phyloP scores from a whole-genome alignment of 2,113 vertebrate species.

The Scytalopus superciliaris region DNA sequence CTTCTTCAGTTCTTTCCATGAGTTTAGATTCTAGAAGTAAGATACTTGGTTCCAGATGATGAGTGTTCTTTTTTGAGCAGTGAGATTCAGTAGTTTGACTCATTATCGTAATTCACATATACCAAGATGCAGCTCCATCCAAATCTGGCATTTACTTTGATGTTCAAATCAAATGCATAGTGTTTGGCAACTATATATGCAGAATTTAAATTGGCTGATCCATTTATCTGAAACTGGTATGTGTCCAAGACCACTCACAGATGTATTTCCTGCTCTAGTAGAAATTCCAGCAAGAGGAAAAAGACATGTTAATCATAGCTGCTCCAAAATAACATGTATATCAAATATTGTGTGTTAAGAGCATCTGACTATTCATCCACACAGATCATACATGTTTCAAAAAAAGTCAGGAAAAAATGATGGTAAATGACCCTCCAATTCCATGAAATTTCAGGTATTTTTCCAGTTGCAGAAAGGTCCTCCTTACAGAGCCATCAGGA shows the following conservation, averaged over 20 bases:
- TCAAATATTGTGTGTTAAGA: background rate
- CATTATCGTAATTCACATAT: conserved; percentile 24
- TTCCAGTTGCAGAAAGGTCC: background rate
- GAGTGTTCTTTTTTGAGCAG: conserved; percentile 38
- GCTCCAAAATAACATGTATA: background rate
- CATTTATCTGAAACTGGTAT: conserved; percentile 44
- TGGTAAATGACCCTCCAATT: background rate
- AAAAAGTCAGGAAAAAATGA: background rate
- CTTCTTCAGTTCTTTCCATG: background rate
- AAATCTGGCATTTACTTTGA: conserved; percentile 51
- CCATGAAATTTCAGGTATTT: background rate
- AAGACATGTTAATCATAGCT: background rate
- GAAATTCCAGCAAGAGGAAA: background rate
- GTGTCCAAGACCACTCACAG: conserved; percentile 31
- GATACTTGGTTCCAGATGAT: conserved; percentile 14
- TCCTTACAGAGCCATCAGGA: background rate
- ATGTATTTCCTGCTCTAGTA: conserved; percentile 14
- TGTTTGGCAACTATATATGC: conserved; percentile 48
- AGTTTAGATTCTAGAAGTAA: background rate
- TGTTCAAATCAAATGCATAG: conserved; percentile 50
- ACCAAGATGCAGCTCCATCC: conserved; percentile 27
- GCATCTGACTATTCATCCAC: background rate
- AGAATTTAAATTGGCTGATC: conserved; percentile 52
- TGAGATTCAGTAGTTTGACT: conserved; percentile 36
- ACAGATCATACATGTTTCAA: background rate